Percentiles rank a stretch among this genome's conserved stretches.
Conservation (phyloP, 2,888 invertebrate genomes). For the Macrostomum cliftonense region DNA sequence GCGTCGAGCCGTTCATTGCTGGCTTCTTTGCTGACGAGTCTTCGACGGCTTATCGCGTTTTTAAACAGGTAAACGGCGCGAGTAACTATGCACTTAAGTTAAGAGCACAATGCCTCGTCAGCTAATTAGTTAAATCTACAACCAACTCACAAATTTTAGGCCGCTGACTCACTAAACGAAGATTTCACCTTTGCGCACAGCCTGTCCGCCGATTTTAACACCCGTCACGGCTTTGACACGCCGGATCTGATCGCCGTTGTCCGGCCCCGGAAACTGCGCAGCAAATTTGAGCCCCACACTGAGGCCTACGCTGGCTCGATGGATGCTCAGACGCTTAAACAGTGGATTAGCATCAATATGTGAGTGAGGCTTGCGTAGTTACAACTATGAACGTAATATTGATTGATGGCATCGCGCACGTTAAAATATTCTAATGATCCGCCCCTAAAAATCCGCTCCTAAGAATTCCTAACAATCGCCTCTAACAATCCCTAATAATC, state of each 20-base stretch:
- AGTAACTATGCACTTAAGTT: no score
- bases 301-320: no score
- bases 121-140: no score
- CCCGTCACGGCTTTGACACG: slow-evolving; percentile 55
- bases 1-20: slow-evolving; percentile 46
- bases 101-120: no score
- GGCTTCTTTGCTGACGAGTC: slow-evolving; percentile 40
- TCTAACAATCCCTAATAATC: no score
- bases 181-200: slow-evolving; percentile 73
- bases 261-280: slow-evolving; percentile 2
- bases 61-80: slow-evolving; percentile 48
- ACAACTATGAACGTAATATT: no score
- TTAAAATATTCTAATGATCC: no score
- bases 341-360: slow-evolving; percentile 67
- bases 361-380: slow-evolving; percentile 41
- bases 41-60: slow-evolving; percentile 52
- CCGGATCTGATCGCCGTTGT: not conserved
- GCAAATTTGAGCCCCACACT: slow-evolving; percentile 2
- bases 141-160: no score
- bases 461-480: no score
- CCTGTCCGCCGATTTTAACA: slow-evolving; percentile 44
- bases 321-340: slow-evolving; percentile 24
- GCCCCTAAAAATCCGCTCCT: no score
- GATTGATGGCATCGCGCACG: no score
- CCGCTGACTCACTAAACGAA: slow-evolving; percentile 69